phyloP scores from a whole-genome alignment of 2,113 vertebrate genomes.

The Rhipidura dahli region DNA sequence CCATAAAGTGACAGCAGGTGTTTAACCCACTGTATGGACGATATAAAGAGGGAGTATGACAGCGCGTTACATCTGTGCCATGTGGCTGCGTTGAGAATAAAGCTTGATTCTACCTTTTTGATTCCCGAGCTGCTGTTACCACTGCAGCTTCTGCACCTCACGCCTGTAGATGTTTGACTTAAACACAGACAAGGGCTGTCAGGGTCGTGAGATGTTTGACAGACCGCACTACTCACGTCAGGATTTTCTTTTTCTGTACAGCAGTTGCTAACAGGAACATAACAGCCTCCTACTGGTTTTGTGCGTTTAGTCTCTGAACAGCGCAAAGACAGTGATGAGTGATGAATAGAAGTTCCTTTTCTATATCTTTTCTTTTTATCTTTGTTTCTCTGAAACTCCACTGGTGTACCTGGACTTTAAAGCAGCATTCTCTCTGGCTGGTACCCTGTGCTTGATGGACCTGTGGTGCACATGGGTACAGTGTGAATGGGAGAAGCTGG shows the following conservation, averaged over 20 bases:
- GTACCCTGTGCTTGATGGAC: background rate
- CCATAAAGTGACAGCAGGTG: background rate
- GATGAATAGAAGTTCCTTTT: background rate
- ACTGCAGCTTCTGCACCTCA: background rate
- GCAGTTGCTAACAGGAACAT: background rate
- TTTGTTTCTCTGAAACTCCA: background rate
- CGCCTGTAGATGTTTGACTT: background rate
- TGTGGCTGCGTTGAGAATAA: background rate
- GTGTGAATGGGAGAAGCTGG: background rate
- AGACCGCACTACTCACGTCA: background rate
- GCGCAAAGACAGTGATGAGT: background rate
- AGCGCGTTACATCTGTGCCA: fast-evolving
- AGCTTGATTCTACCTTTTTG: fast-evolving
- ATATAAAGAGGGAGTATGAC: background rate
- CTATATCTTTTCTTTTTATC: background rate
- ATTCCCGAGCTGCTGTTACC: background rate
- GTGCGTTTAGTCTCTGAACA: background rate
- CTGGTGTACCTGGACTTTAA: background rate
- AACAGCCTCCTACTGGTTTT: background rate
- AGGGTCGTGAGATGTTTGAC: background rate
- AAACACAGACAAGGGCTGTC: background rate
- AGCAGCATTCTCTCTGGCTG: background rate
- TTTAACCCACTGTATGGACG: fast-evolving
- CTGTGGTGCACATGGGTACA: background rate
- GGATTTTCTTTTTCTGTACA: background rate